Percentiles rank a stretch among this genome's conserved stretches.
Evolutionary conservation across 1,140 invertebrate species (phyloP).

Genomic region (Rhyacophila brunnea): DNA sequence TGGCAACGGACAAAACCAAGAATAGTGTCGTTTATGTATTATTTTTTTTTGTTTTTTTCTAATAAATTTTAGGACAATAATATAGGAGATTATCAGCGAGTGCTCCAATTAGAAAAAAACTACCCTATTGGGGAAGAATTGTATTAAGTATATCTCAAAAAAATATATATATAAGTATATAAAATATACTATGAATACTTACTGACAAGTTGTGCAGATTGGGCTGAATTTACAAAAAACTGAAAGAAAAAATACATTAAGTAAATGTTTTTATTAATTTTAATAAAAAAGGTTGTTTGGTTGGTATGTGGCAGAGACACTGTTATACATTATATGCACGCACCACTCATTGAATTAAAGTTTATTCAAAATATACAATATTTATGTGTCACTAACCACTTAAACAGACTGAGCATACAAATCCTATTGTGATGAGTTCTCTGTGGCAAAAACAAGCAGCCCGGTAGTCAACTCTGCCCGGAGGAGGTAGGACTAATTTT

Average conservation of each 20-base stretch:
- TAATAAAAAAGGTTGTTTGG: no score
- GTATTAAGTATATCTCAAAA: no score
- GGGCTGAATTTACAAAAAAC: constrained; percentile 97
- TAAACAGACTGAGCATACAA: constrained; percentile 96
- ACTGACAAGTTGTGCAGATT: constrained; percentile 97
- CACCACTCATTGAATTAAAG: no score
- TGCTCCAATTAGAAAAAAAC: constrained; percentile 11
- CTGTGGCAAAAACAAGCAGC: constrained; percentile 98
- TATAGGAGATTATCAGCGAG: not conserved
- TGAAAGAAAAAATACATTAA: constrained; percentile 66
- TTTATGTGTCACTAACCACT: constrained; percentile 73
- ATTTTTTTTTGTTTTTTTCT: not conserved
- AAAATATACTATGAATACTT: constrained; percentile 52
- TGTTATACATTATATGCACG: not conserved
- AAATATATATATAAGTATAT: not conserved
- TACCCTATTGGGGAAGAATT: no score
- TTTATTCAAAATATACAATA: not conserved
- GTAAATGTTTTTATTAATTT: no score
- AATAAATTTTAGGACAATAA: not conserved
- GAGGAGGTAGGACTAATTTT: constrained; percentile 84
- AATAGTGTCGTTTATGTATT: constrained; percentile 32
- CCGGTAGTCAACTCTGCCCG: constrained; percentile 90
- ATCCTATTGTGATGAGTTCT: constrained; percentile 94
- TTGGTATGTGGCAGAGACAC: no score
- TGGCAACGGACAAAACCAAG: no score